Percentiles rank a stretch among this genome's conserved stretches.
Conservation (phyloP, 2,113 vertebrate species). For the Anas platyrhynchos region DNA sequence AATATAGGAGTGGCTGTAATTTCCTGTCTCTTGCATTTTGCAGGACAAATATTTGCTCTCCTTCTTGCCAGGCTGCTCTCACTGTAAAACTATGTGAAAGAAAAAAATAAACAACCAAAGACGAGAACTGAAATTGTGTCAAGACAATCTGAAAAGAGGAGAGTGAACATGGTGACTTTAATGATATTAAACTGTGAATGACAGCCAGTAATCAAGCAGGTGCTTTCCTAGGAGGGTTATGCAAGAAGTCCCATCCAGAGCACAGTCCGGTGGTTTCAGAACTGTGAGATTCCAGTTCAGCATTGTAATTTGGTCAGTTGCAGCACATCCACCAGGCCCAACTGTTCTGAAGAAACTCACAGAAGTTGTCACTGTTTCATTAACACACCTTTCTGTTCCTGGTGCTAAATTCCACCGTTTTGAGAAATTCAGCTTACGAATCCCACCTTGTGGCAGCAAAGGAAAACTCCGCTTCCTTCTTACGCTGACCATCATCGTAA, state of each 20-base stretch:
- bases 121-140: constrained; percentile 28
- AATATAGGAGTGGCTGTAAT: constrained; percentile 30
- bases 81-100: constrained; percentile 26
- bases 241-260: background rate
- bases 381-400: background rate
- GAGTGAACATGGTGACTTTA: background rate
- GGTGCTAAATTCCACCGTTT: background rate
- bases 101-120: constrained; percentile 48
- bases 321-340: background rate
- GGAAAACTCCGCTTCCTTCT: background rate
- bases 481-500: background rate
- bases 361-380: background rate
- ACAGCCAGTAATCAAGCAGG: background rate
- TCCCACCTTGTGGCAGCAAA: background rate
- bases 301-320: background rate
- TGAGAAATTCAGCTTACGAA: constrained; percentile 1
- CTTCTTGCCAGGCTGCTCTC: constrained; percentile 46
- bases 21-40: constrained; percentile 50
- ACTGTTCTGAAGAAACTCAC: background rate
- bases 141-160: background rate
- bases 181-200: background rate
- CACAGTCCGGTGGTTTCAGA: background rate
- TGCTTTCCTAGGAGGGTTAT: background rate
- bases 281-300: background rate
- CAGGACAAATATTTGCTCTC: constrained; percentile 32